Base-by-base conservation (phyloP, 2,888 invertebrate species). In the Mechanitis mazaeus region DNA sequence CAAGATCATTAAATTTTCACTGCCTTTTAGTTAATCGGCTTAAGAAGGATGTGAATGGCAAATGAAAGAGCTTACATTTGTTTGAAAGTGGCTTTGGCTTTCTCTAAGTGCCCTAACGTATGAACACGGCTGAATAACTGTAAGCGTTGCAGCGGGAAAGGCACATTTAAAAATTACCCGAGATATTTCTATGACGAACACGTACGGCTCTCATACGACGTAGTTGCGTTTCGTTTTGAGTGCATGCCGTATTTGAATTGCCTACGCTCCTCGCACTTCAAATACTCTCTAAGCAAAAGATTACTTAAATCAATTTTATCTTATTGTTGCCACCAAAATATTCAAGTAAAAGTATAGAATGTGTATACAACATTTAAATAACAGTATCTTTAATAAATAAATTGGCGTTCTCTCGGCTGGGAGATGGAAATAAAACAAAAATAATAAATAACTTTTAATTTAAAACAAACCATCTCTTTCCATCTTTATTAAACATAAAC, bases 141-240 rank as follows among this genome's bases (percentile, higher is more conserved):
- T 77, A 78, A 84, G 86, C 84, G 84, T 80, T 86, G 86, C 85
- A 87, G 80, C 83, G 84, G 77, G 75, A 81, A 83, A 83, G 79
- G 79, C 81, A 81, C 83, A 83, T 84, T 87, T 88, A 88, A 87
- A 87, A 87, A 88, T 87, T 86, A 85, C 79, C 77, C 63, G 54
- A 76, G 82, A 84, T 83, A 85, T 89, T 87, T 78, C 81, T 84
- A 89, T 88, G 87, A 87, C 78, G 82, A 86, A 82, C 89, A 89
- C 88, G 88, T 88, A 81, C 81, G 60, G 33, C 62, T 45, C 60
- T 55, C 64, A 61, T 60, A 63, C 58, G 63, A 54, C 60, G 65
- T 60, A 64, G 66, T 68, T 72, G 71, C 66, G 69, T 69, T 66
- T 70, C 69, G 67, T 73, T 72, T 72, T 72, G 76, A 83, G 83